A percentile compares a stretch with the other conserved stretches of the same genome.
phyloP scores from a whole-genome alignment of 2,113 vertebrate genomes.

The Lathamus discolor region DNA sequence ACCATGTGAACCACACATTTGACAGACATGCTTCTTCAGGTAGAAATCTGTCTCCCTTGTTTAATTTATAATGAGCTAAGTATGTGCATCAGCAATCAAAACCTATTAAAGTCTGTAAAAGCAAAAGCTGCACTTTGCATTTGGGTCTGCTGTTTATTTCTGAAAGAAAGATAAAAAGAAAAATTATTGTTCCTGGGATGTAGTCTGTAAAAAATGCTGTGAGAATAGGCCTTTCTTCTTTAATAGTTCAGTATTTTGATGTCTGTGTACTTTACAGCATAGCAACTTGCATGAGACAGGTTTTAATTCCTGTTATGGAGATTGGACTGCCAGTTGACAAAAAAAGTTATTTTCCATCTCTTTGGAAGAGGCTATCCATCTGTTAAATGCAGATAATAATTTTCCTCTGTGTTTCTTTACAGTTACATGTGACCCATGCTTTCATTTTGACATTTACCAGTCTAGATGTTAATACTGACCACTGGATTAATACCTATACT shows the following conservation, averaged over 20 bases:
- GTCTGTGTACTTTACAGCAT: background rate
- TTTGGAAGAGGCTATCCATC: background rate
- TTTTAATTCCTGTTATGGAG: background rate
- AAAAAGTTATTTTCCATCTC: background rate
- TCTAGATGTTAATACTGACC: background rate
- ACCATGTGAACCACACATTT: slow-evolving; percentile 51
- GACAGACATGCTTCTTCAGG: slow-evolving; percentile 62
- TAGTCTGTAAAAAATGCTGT: background rate
- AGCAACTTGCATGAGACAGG: background rate
- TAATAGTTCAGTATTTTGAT: background rate
- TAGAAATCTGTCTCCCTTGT: slow-evolving; percentile 65
- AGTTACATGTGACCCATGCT: background rate
- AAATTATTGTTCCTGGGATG: background rate
- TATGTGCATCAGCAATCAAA: slow-evolving; percentile 53
- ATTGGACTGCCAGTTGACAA: background rate
- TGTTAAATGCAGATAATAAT: background rate
- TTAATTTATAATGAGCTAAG: slow-evolving; percentile 67
- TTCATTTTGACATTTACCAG: background rate
- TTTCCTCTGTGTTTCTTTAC: background rate
- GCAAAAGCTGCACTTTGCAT: background rate
- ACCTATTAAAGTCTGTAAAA: slow-evolving; percentile 28
- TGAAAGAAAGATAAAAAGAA: background rate
- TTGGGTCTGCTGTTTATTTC: background rate
- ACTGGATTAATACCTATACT: background rate
- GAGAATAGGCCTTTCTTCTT: background rate